Conservation (phyloP, 1,140 invertebrate genomes). For the Bursaphelenchus mucronatus region DNA sequence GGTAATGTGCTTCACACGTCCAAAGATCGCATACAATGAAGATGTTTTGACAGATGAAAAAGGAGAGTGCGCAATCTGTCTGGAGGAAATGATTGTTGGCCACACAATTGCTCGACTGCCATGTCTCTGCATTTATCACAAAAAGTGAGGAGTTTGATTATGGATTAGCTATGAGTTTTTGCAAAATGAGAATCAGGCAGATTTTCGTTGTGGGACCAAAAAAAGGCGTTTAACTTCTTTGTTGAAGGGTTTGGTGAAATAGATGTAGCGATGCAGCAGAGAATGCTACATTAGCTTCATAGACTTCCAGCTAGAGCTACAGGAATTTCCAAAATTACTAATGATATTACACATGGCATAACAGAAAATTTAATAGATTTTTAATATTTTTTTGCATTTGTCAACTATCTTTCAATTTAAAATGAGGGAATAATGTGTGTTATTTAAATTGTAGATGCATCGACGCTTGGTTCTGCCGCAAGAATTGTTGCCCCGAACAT, state of each 20-base stretch:
- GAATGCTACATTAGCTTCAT: no score
- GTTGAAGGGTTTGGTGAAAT: no score
- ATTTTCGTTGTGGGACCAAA: neutral
- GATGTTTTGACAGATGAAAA: conserved; percentile 90
- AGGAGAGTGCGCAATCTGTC: conserved; percentile 95
- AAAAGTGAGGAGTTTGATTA: conserved; percentile 70
- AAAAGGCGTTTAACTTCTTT: no score
- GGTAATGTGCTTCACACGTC: conserved; percentile 97
- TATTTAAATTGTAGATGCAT: conserved; percentile 48
- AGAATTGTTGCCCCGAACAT: conserved; percentile 58
- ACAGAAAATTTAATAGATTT: no score
- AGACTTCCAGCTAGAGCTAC: no score
- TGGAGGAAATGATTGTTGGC: conserved; percentile 87
- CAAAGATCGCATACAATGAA: conserved; percentile 95
- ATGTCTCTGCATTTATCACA: conserved; percentile 99
- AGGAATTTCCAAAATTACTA: no score
- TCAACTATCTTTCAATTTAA: neutral
- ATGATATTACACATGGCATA: no score
- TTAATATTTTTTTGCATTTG: no score
- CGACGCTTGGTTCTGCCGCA: conserved; percentile 56
- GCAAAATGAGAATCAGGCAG: neutral
- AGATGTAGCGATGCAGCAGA: no score
- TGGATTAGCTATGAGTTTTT: neutral
- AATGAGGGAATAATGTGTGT: neutral
- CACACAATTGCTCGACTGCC: conserved; percentile 93